Conservation (phyloP, 2,888 invertebrate species). For the Tetranychus piercei region DNA sequence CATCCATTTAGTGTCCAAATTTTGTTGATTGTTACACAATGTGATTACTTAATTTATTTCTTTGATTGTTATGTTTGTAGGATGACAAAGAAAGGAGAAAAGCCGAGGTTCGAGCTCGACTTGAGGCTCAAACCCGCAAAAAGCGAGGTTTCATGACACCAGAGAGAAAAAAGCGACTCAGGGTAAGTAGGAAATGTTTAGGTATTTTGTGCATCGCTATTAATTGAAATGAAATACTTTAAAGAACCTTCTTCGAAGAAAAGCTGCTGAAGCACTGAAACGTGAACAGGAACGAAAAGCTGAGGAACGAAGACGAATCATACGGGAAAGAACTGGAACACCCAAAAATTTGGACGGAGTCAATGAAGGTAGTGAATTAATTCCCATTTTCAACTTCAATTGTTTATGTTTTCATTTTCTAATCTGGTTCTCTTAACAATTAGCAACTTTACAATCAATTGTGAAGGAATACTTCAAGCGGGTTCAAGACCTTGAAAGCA, state of each 20-base stretch:
- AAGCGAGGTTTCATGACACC: slow-evolving; percentile 40
- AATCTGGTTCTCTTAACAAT: slow-evolving; percentile 31
- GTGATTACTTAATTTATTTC: not conserved
- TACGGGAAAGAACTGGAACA: slow-evolving; percentile 82
- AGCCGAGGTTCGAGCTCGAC: slow-evolving; percentile 23
- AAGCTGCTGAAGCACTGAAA: slow-evolving; percentile 81
- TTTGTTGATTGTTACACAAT: not conserved
- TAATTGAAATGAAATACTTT: not conserved
- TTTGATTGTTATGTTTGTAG: slow-evolving; percentile 10
- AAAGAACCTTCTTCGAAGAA: slow-evolving; percentile 27
- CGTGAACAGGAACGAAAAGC: slow-evolving; percentile 98
- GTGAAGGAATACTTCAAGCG: slow-evolving; percentile 83
- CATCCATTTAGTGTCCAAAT: too few relatives aligned
- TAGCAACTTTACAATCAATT: slow-evolving; percentile 64
- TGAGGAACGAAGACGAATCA: slow-evolving; percentile 88
- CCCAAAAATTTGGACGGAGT: slow-evolving; percentile 74
- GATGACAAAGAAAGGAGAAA: slow-evolving; percentile 24
- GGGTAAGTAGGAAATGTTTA: slow-evolving; percentile 30
- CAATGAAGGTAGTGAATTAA: slow-evolving; percentile 60
- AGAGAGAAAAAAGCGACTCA: slow-evolving; percentile 40
- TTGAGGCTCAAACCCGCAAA: slow-evolving; percentile 22
- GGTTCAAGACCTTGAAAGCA: slow-evolving; percentile 78
- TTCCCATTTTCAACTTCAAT: not conserved
- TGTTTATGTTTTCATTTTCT: not conserved
- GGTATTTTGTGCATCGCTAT: not conserved